Conservation (phyloP, 2,888 invertebrate species). For the Agrochola circellaris region DNA sequence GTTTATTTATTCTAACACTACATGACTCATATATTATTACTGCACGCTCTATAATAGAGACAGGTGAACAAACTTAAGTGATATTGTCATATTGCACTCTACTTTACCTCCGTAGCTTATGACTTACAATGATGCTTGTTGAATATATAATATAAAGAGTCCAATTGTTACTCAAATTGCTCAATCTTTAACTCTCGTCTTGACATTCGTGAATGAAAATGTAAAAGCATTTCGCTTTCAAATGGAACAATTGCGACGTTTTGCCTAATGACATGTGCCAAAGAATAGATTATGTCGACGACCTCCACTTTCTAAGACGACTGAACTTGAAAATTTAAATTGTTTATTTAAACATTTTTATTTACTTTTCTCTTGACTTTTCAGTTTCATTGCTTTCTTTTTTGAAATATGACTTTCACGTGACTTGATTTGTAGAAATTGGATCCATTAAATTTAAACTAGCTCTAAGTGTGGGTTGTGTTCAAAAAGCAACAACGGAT, state of each 20-base stretch:
- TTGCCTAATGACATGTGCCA: constrained; percentile 75
- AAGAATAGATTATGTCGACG: constrained; percentile 79
- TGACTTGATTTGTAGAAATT: constrained; percentile 33
- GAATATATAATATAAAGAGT: constrained; percentile 63
- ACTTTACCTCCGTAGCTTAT: constrained; percentile 33
- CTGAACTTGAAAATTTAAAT: constrained; percentile 70
- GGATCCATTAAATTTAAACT: constrained; percentile 48
- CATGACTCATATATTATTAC: constrained; percentile 49
- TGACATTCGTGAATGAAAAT: constrained; percentile 70
- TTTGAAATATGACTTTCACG: constrained; percentile 60
- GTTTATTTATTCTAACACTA: constrained; percentile 25
- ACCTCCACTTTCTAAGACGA: constrained; percentile 79
- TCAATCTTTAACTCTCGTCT: constrained; percentile 70
- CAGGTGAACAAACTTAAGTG: constrained; percentile 56
- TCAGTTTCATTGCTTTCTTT: constrained; percentile 58
- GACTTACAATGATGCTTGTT: constrained; percentile 52
- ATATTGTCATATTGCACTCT: constrained; percentile 49
- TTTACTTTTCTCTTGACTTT: constrained; percentile 68
- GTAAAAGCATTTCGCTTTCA: constrained; percentile 77
- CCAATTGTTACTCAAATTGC: constrained; percentile 71
- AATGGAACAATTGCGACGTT: constrained; percentile 75
- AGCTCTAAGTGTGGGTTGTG: constrained; percentile 46
- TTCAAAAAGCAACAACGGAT: constrained; percentile 25
- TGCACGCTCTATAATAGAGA: constrained; percentile 24
- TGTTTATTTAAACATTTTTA: constrained; percentile 70